Base-by-base conservation (phyloP, 2,113 vertebrate species). In the Neoarius graeffei region DNA sequence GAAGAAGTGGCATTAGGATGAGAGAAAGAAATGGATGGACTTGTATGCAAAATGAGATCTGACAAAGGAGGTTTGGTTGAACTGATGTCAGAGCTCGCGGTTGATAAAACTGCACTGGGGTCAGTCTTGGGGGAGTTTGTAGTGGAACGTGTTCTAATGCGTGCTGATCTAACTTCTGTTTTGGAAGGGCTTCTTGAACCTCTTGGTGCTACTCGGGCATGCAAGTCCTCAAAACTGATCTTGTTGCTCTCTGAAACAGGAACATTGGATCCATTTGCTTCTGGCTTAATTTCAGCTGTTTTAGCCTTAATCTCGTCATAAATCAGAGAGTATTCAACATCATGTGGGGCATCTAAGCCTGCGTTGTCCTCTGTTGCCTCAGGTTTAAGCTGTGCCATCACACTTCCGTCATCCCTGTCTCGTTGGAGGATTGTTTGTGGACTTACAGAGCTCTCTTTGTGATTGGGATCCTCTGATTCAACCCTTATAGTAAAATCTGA, bases 1-100 rank as follows among this genome's bases (percentile, higher is more conserved):
- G 93, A 87, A 92, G 93, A 87, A 89, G 85, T 30, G 91, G 91
- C 89, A 88, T 20, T 60, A 87, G 91, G 79, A 92, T 92, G 88
- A 89, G 86, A 19, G 74, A 91, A 92, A 83, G 94, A 94, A 92
- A 94, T 94, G 91, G 93, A 92, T 89, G 95, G 93, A 93, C 86
- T 91, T 83, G 85, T 94, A 90, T 94, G 95, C 94, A 91, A 93
- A 93, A 92, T 93, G 89, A 92, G 88, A 3, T 88, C 92, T 87
- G 89, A 92, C 88, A 25, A 50, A 42, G 76, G n/a, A 80, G 42
- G 83, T 67, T 67, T 82, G 56, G 54, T 5, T 76, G 67, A 66
- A 27, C 66, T 50, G 25, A 73, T 50, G n/a, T 73, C 57, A 83
- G 80, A 9, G 23, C 19, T 64, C 1, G 10, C 30, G 85, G 64